Evolutionary conservation across 2,113 vertebrate species (phyloP).

Genomic region (Atlantisia rogersi): DNA sequence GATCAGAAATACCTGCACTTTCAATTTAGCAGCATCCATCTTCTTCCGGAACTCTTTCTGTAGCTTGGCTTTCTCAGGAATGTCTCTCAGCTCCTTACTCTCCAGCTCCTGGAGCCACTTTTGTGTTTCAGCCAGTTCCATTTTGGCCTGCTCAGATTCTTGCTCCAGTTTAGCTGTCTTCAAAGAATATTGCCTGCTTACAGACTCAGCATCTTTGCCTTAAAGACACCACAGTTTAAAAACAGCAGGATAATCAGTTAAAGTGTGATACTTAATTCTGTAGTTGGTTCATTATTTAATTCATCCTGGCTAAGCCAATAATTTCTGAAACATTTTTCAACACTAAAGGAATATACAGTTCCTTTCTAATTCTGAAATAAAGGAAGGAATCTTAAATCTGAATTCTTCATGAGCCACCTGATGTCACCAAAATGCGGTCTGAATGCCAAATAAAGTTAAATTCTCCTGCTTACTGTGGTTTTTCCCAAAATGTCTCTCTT

Average conservation of each 20-base stretch:
- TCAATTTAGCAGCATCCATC: conserved; percentile 78
- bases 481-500: not conserved
- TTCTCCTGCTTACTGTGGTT: not conserved
- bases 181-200: conserved; percentile 79
- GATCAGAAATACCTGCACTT: conserved; percentile 77
- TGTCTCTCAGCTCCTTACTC: conserved; percentile 74
- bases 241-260: not conserved
- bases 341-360: not conserved
- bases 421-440: not conserved
- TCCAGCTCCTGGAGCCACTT: conserved; percentile 79
- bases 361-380: not conserved
- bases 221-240: conserved; percentile 39
- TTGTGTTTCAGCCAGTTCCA: conserved; percentile 74
- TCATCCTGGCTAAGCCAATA: not conserved
- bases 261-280: not conserved
- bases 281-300: not conserved
- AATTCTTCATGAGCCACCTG: not conserved
- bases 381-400: not conserved
- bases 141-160: conserved; percentile 77
- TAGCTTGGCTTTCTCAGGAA: conserved; percentile 72
- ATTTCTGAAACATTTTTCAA: conserved; percentile 5
- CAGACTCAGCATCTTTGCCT: conserved; percentile 79
- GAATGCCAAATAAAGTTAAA: not conserved
- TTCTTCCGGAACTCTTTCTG: conserved; percentile 79
- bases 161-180: conserved; percentile 77